Base-by-base conservation (phyloP, 1,140 invertebrate genomes). In the Teleogryllus occipitalis region DNA sequence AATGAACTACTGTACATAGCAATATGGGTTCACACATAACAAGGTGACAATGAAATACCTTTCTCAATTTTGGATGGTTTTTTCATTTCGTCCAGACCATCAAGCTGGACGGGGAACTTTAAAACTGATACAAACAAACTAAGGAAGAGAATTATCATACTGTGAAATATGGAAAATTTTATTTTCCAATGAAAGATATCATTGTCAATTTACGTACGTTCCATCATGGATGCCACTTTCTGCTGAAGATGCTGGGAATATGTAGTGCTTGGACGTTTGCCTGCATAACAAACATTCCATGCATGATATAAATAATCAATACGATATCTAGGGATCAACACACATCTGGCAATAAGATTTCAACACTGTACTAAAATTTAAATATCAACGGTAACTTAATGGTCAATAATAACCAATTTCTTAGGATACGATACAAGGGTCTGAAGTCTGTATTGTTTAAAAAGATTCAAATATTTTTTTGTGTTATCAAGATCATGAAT, bases 211-310 rank as follows among this genome's bases (percentile, higher is more conserved):
- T 81, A 89, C 88, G 87, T 89, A 89, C 87, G 85, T 88, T 88
- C 85, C 85, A 86, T 88, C 85, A 89, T 84, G 76, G 83, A 84
- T 80, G 86, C 87, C 85, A 89, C 86, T 85, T 86, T 87, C 84
- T 86, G 86, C 85, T 88, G 87, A 74, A 89, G 86, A 82, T 88
- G 86, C 85, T 89, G 86, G 78, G 88, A 86, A 84, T 88, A 88
- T 85, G 88, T 88, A 82, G 86, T 88, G 83, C 84, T 87, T 83
- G 85, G 83, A 83, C 81, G 85, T 84, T 87, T 88, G 80, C 86
- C 87, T 88, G 86, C 21, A 79, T 74, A 47, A 79, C 54, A 65
- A 65, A 65, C 54, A 65, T 65, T 65, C 54, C 54, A 65, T 65
- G 54, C 54, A 65, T 65, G 10, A 65, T 65, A 65, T 65, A 65